These are phyloP conservation scores for Himalopsyche tibetana DNA, from an alignment of 2,888 invertebrate species.

Conservation along the genomic window DNA sequence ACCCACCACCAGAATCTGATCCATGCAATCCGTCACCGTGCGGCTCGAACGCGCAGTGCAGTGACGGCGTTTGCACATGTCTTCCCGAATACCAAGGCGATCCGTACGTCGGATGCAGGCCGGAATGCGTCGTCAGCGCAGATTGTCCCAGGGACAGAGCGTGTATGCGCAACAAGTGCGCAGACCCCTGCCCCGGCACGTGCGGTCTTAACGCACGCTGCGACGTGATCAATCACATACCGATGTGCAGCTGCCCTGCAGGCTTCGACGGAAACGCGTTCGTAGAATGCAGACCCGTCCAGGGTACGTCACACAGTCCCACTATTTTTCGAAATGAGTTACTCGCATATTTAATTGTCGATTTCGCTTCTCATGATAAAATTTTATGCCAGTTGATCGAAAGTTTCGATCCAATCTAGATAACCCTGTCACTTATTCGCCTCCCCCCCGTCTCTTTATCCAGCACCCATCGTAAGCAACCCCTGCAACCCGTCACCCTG, in stretches of 20 bases:
- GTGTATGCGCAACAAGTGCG: slow-evolving; percentile 85
- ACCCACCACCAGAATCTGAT: slow-evolving; percentile 71
- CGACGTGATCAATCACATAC: slow-evolving; percentile 81
- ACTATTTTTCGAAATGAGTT: neutral
- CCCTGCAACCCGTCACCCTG: slow-evolving; percentile 80
- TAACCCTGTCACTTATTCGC: neutral
- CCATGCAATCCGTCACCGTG: slow-evolving; percentile 87
- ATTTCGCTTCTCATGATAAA: neutral
- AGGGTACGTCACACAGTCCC: slow-evolving; percentile 53
- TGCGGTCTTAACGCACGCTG: slow-evolving; percentile 81
- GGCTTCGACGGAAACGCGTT: slow-evolving; percentile 84
- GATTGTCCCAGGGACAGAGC: slow-evolving; percentile 83
- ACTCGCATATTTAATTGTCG: neutral
- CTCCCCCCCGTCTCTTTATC: slow-evolving; percentile 59
- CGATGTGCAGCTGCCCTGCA: slow-evolving; percentile 81
- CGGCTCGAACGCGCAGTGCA: slow-evolving; percentile 81
- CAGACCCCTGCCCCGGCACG: slow-evolving; percentile 84
- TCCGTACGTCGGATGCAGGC: slow-evolving; percentile 84
- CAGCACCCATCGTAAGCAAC: slow-evolving; percentile 69
- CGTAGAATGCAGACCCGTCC: slow-evolving; percentile 76
- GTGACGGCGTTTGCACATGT: slow-evolving; percentile 83
- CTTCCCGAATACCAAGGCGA: slow-evolving; percentile 84
- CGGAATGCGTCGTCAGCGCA: slow-evolving; percentile 86
- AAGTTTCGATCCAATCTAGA: neutral
- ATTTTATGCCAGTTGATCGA: slow-evolving; percentile 6